A percentile compares a stretch with the other conserved stretches of the same genome.
Evolutionary conservation across 1,140 invertebrate species (phyloP).

Genomic region (Drosophila kohkoa): DNA sequence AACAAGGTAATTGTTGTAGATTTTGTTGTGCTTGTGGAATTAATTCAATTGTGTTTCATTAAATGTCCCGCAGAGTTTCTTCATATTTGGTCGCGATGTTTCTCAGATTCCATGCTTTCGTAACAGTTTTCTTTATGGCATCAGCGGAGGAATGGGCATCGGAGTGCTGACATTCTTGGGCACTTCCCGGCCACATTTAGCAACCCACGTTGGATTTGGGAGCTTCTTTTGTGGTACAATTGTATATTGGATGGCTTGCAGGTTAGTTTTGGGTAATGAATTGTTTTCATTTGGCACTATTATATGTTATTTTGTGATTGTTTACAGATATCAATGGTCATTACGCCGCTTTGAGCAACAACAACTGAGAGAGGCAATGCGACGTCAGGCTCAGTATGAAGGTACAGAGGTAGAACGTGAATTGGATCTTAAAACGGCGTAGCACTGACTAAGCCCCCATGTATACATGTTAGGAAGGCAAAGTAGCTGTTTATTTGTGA

Average conservation of each 20-base stretch:
- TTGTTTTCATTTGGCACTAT: neutral
- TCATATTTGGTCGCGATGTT: slow-evolving; percentile 86
- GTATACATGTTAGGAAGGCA: neutral
- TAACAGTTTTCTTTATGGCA: slow-evolving; percentile 87
- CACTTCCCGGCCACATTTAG: slow-evolving; percentile 86
- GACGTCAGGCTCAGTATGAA: slow-evolving; percentile 79
- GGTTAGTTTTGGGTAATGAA: slow-evolving; percentile 52
- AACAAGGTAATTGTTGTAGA: slow-evolving; percentile 44
- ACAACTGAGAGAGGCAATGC: slow-evolving; percentile 82
- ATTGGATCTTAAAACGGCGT: slow-evolving; percentile 74
- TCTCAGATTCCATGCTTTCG: slow-evolving; percentile 88
- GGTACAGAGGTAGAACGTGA: slow-evolving; percentile 79
- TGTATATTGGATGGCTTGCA: slow-evolving; percentile 86
- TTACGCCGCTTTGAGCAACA: slow-evolving; percentile 84
- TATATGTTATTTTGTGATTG: neutral
- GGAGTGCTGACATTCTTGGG: slow-evolving; percentile 87
- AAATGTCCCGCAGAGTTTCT: slow-evolving; percentile 53
- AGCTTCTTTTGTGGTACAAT: slow-evolving; percentile 86
- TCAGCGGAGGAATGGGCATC: slow-evolving; percentile 86
- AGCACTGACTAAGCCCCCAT: slow-evolving; percentile 38
- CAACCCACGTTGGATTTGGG: slow-evolving; percentile 86
- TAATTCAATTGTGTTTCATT: neutral
- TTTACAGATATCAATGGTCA: slow-evolving; percentile 85
- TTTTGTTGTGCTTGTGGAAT: neutral
- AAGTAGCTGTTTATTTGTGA: slow-evolving; percentile 11